Percentiles rank a stretch among this genome's conserved stretches.
Conservation (phyloP, 2,113 vertebrate species). For the Otus sunia region DNA sequence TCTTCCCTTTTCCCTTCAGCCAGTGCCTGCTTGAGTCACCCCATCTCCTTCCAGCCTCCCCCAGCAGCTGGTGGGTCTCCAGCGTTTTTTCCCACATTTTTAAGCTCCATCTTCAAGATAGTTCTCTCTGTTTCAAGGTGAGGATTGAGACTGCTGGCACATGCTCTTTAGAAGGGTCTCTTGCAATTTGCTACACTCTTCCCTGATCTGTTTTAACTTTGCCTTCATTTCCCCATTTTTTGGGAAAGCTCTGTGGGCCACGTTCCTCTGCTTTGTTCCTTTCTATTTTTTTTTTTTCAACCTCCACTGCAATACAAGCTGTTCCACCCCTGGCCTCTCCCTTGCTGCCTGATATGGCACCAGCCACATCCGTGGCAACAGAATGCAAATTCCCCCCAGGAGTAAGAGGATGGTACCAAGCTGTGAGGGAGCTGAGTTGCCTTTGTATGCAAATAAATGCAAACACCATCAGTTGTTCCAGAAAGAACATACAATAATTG, state of each 20-base stretch:
- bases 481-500: not conserved
- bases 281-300: not conserved
- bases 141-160: not conserved
- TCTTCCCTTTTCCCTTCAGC: not conserved
- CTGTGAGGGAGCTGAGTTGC: not conserved
- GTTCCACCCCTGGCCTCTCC: not conserved
- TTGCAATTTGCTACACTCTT: not conserved
- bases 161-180: not conserved
- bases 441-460: not conserved
- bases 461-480: not conserved
- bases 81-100: not conserved
- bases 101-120: not conserved
- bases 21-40: not conserved
- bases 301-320: not conserved
- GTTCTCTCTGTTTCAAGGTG: not conserved
- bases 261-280: not conserved
- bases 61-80: not conserved
- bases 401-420: not conserved
- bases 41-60: not conserved
- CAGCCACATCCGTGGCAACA: not conserved
- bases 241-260: not conserved
- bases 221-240: not conserved
- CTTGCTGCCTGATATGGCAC: not conserved
- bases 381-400: not conserved
- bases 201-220: not conserved